A percentile compares a stretch with the other conserved stretches of the same genome.
Conservation (phyloP, 2,113 vertebrate genomes). For the Herpailurus yagouaroundi region DNA sequence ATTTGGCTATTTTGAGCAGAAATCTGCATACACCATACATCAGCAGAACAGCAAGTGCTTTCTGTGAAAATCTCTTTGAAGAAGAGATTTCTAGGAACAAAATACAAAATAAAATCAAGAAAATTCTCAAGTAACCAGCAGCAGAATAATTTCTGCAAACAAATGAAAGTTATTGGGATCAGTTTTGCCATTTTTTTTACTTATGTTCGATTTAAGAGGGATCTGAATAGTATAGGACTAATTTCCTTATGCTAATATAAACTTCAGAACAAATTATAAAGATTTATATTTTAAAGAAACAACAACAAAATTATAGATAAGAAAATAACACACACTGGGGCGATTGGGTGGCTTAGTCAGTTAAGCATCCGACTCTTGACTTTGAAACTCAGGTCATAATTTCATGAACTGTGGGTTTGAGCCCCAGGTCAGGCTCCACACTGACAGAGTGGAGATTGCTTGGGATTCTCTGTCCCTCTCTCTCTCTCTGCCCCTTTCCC, state of each 20-base stretch:
- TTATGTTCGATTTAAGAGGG: not conserved
- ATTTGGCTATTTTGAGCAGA: not conserved
- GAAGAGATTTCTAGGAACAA: not conserved
- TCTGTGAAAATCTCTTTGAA: not conserved
- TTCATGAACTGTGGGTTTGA: too few relatives aligned
- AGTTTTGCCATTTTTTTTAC: not conserved
- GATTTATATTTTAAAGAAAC: not conserved
- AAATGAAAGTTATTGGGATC: not conserved
- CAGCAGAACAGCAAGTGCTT: not conserved
- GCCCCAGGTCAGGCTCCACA: too few relatives aligned
- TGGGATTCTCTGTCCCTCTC: too few relatives aligned
- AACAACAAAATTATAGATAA: not conserved
- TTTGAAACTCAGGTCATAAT: too few relatives aligned
- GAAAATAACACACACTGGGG: not conserved
- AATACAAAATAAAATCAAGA: constrained; percentile 31
- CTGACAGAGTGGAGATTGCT: too few relatives aligned
- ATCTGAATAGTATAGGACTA: not conserved
- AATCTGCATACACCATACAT: not conserved
- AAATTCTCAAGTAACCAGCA: not conserved
- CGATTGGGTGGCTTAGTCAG: too few relatives aligned
- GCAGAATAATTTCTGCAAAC: not conserved
- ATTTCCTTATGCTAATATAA: not conserved
- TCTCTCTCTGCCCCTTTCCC: too few relatives aligned
- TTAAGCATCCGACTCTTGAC: too few relatives aligned
- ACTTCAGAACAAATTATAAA: not conserved